Percentiles rank a stretch among this genome's conserved stretches.
These are phyloP conservation scores for Diplosoma virens DNA, from an alignment of 23 tunicate genomes.

Conservation along the genomic window DNA sequence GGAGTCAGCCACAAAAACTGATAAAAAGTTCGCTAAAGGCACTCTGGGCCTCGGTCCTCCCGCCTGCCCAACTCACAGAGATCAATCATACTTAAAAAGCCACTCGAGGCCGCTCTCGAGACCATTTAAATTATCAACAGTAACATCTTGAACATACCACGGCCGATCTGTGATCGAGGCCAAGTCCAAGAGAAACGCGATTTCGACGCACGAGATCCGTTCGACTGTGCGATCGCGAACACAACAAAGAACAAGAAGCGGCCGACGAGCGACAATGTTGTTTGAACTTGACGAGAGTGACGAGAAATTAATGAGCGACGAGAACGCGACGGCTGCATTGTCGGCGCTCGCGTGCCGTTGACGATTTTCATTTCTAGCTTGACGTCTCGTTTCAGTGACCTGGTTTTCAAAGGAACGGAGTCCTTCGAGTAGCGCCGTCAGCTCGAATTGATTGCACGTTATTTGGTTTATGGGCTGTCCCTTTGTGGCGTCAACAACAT, in stretches of 20 bases:
- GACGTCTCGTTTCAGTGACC: background rate
- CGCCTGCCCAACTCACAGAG: no score
- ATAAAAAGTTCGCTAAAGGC: no score
- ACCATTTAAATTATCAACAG: conserved; percentile 67
- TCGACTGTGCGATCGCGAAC: background rate
- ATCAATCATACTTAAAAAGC: conserved; percentile 68
- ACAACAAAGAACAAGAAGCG: conserved; percentile 71
- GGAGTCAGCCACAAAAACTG: no score
- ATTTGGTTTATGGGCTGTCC: conserved; percentile 41
- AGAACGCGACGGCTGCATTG: background rate
- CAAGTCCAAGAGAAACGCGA: conserved; percentile 57
- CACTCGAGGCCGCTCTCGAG: conserved; percentile 78
- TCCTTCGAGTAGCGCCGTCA: conserved; percentile 65
- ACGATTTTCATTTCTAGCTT: background rate
- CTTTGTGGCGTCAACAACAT: conserved; percentile 79
- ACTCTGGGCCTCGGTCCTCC: no score
- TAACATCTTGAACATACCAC: conserved; percentile 87
- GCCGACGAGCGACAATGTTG: conserved; percentile 13
- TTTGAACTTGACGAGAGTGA: background rate
- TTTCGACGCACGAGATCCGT: conserved; percentile 62
- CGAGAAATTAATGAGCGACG: conserved; percentile 11
- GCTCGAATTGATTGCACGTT: conserved; percentile 53
- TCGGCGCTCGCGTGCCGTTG: background rate
- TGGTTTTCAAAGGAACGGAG: conserved; percentile 30
- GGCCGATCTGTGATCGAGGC: conserved; percentile 65